Percentiles rank a stretch among this genome's conserved stretches.
These are phyloP conservation scores for Sinodicranocentrus sp. DNA, from an alignment of 2,888 invertebrate species.

Conservation along the genomic window DNA sequence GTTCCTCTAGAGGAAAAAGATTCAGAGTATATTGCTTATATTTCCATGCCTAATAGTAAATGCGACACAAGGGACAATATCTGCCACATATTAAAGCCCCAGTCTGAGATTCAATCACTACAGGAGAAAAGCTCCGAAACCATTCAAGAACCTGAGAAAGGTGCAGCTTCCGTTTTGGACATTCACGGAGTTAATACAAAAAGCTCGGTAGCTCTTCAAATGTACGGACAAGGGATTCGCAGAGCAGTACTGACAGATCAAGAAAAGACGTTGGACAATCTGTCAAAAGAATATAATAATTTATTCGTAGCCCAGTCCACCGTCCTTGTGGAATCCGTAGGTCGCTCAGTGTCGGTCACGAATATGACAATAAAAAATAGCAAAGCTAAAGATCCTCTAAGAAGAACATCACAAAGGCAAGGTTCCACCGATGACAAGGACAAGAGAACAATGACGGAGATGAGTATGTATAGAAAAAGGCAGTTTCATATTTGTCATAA, in stretches of 20 bases:
- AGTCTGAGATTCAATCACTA: not conserved
- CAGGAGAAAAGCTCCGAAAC: too few relatives aligned
- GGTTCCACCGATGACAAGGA: not conserved
- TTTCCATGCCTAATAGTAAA: conserved; percentile 9
- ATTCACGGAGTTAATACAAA: not conserved
- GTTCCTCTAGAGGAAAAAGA: too few relatives aligned
- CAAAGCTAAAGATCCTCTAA: conserved; percentile 7
- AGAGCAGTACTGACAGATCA: conserved; percentile 29
- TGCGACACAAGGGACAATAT: not conserved
- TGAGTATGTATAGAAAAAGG: conserved; percentile 9
- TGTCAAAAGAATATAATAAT: conserved; percentile 54
- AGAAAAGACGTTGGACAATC: conserved; percentile 13
- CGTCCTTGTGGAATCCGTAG: conserved; percentile 37
- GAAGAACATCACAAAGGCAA: too few relatives aligned
- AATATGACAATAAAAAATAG: conserved; percentile 15
- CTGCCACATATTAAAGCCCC: not conserved
- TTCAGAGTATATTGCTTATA: too few relatives aligned
- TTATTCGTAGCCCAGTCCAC: conserved; percentile 22
- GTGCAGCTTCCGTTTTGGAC: too few relatives aligned
- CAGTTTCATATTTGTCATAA: conserved; percentile 55
- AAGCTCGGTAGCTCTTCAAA: conserved; percentile 37
- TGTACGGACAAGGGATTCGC: conserved; percentile 8
- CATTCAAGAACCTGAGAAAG: too few relatives aligned
- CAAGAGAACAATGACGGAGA: not conserved
- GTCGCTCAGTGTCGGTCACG: conserved; percentile 34